Conservation (phyloP, 2,113 vertebrate genomes). For the Anolis carolinensis region DNA sequence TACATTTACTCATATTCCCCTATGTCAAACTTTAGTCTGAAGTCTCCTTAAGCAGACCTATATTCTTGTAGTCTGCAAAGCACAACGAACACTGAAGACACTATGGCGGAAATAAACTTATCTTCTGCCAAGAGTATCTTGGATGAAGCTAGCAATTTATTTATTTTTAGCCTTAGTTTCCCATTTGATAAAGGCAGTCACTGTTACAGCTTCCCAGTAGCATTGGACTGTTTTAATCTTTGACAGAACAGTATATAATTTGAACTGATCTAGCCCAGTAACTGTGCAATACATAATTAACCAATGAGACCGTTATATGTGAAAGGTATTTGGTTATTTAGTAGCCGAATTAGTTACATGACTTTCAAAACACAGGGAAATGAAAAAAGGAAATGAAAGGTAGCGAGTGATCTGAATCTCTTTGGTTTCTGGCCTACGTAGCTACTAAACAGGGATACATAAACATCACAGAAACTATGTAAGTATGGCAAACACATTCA, state of each 20-base stretch:
- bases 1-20: background rate
- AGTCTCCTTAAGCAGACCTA: background rate
- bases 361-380: conserved; percentile 77
- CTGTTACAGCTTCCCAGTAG: background rate
- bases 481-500: conserved; percentile 66
- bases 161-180: background rate
- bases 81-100: background rate
- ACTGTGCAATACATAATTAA: background rate
- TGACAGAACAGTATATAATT: background rate
- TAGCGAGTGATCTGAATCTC: conserved; percentile 76
- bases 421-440: conserved; percentile 71
- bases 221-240: background rate
- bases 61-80: background rate
- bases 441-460: conserved; percentile 70
- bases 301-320: background rate
- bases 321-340: conserved; percentile 1
- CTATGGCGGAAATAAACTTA: background rate
- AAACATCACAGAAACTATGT: conserved; percentile 65
- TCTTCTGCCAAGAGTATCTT: background rate
- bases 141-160: background rate
- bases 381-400: conserved; percentile 82
- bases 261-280: background rate
- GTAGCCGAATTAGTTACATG: background rate
- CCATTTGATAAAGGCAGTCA: background rate
- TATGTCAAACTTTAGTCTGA: background rate